Percentiles rank a stretch among this genome's conserved stretches.
These are phyloP conservation scores for Crypturellus undulatus DNA, from an alignment of 2,113 vertebrate species.

Conservation along the genomic window DNA sequence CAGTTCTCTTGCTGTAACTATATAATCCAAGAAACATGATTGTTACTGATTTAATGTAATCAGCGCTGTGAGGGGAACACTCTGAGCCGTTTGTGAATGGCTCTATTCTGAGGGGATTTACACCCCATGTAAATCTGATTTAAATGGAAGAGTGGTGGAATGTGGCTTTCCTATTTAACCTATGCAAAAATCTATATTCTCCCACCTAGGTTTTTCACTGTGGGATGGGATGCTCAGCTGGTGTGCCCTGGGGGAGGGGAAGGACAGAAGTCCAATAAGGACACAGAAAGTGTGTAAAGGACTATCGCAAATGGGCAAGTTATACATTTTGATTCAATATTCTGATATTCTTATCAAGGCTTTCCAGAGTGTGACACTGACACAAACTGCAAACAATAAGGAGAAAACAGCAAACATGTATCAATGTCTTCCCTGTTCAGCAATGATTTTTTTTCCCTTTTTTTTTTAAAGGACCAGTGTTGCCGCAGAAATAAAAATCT, in stretches of 20 bases:
- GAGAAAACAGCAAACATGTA: slow-evolving; percentile 69
- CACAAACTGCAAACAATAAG: slow-evolving; percentile 70
- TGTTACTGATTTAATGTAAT: slow-evolving; percentile 71
- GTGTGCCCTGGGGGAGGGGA: background rate
- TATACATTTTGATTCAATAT: slow-evolving; percentile 71
- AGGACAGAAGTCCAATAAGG: slow-evolving; percentile 42
- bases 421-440: slow-evolving; percentile 62
- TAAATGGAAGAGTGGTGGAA: slow-evolving; percentile 67
- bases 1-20: slow-evolving; percentile 60
- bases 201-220: slow-evolving; percentile 45
- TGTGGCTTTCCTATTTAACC: slow-evolving; percentile 68
- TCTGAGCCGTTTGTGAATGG: slow-evolving; percentile 64
- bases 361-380: slow-evolving; percentile 75
- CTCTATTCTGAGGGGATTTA: slow-evolving; percentile 69
- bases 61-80: slow-evolving; percentile 54
- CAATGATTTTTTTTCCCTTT: slow-evolving; percentile 9
- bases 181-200: slow-evolving; percentile 70
- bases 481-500: slow-evolving; percentile 40
- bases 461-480: slow-evolving; percentile 26
- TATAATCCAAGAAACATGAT: slow-evolving; percentile 71
- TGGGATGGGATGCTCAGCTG: slow-evolving; percentile 50
- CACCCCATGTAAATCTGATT: slow-evolving; percentile 74
- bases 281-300: slow-evolving; percentile 29
- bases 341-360: slow-evolving; percentile 77
- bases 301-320: slow-evolving; percentile 64